Evolutionary conservation across 2,113 vertebrate species (phyloP).

Genomic region (Scartelaos histophorus): DNA sequence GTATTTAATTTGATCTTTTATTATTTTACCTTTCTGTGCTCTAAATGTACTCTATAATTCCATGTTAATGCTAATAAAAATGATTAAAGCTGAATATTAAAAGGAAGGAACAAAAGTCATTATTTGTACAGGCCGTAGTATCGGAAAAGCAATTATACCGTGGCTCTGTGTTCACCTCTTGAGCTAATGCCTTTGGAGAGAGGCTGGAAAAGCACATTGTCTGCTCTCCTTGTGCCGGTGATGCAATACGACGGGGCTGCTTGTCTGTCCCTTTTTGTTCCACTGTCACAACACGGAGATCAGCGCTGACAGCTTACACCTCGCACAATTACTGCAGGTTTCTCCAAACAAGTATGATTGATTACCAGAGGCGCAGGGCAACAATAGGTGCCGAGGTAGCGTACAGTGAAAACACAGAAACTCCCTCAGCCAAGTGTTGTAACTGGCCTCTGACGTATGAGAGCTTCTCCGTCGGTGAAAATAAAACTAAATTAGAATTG

Average conservation of each 20-base stretch:
- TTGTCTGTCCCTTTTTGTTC: constrained; percentile 57
- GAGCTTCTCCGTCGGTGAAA: constrained; percentile 9
- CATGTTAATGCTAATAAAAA: neutral
- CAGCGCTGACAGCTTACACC: constrained; percentile 57
- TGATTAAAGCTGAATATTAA: neutral
- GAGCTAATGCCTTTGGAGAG: constrained; percentile 21
- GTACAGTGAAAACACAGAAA: constrained; percentile 24
- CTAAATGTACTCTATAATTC: neutral
- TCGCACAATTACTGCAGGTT: constrained; percentile 45
- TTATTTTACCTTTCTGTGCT: neutral
- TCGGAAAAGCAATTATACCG: constrained; percentile 20
- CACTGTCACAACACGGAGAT: constrained; percentile 64
- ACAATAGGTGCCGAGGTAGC: constrained; percentile 59
- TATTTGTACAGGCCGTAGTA: constrained; percentile 32
- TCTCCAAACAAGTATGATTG: constrained; percentile 60
- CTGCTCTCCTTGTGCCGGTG: constrained; percentile 40
- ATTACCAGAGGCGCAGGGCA: constrained; percentile 55
- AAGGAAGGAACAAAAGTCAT: constrained; percentile 20
- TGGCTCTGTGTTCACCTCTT: constrained; percentile 13
- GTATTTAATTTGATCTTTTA: neutral
- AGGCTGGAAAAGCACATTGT: constrained; percentile 27
- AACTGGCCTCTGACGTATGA: constrained; percentile 25
- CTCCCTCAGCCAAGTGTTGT: constrained; percentile 29
- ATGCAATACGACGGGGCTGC: constrained; percentile 58
- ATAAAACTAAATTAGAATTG: neutral